Evolutionary conservation across 2,113 vertebrate genomes (phyloP).

Genomic region (Cyprinodon brontotheroides): DNA sequence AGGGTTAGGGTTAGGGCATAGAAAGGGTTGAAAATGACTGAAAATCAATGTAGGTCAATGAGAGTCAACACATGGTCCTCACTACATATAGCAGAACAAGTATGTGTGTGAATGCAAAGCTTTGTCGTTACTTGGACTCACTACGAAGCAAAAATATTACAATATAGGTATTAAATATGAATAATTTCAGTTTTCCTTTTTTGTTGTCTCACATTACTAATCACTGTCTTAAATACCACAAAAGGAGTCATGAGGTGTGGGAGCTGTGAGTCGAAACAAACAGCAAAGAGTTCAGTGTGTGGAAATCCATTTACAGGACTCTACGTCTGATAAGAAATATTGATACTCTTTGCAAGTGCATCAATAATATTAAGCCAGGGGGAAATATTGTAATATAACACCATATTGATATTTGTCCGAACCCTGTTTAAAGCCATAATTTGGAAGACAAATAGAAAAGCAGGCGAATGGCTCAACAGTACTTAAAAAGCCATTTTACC

Average conservation of each 20-base stretch:
- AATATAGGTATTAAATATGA: not conserved
- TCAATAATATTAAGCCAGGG: constrained; percentile 41
- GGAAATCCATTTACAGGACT: constrained; percentile 55
- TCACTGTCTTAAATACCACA: constrained; percentile 42
- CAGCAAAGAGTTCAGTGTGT: constrained; percentile 30
- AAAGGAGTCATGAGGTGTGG: constrained; percentile 37
- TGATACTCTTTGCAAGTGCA: constrained; percentile 47
- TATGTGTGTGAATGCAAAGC: not conserved
- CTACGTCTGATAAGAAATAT: constrained; percentile 58
- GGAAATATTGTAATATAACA: constrained; percentile 59
- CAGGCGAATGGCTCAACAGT: constrained; percentile 33
- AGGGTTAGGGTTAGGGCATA: too few species aligned
- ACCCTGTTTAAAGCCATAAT: constrained; percentile 49
- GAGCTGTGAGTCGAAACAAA: constrained; percentile 41
- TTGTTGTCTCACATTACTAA: constrained; percentile 14
- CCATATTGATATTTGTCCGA: constrained; percentile 55
- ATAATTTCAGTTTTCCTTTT: not conserved
- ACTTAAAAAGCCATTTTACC: constrained; percentile 41
- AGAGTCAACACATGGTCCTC: too few species aligned
- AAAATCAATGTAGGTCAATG: too few species aligned
- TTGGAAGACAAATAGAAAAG: constrained; percentile 46
- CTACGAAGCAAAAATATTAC: not conserved
- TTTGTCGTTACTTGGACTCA: not conserved
- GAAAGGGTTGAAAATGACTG: too few species aligned
- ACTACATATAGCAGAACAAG: too few species aligned